Evolutionary conservation across 2,888 invertebrate genomes (phyloP), one percentile per base, ranked within the genome.

Genomic region (Latrodectus elegans): DNA sequence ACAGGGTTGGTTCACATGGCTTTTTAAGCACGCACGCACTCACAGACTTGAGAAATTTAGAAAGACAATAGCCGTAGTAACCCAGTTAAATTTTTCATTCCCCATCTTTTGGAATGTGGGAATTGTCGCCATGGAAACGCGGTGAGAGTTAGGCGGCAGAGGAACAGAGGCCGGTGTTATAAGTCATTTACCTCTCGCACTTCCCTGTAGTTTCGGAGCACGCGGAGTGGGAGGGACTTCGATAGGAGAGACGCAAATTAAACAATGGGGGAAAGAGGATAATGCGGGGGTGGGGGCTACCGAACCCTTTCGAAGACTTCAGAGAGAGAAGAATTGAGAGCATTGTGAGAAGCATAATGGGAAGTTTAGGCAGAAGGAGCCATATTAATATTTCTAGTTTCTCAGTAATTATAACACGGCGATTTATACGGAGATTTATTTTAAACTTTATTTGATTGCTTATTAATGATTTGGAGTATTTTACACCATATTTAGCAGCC

Each of bases 171-270:
- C 38, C 60, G 52, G 64, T 64, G 77, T 75, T 76, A 76, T 83
- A 84, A 84, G 84, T 77, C 84, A 84, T 84, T 84, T 77, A 84
- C 77, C 84, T 84, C 53, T 65, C 49, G 12, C 77, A 38, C 77
- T 15, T 38, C 38, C 38, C 53, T 14, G 60, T 52, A 60, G 65
- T 80, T 80, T 72, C 64, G 15, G 22, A 72, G 60, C 10, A 71
- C 71, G 51, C 15, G 8, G 22, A 53, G 17, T 55, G 12, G n/a
- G 17, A 51, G 73, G n/a, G 17, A 8, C 10, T 51, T 17, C 49
- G 15, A 70, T 60, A 52, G 64, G 10, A 11, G 26, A 49, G 53
- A 49, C 14, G 51, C 71, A 51, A 71, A 51, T 71, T 71, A 60
- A 17, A 60, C 26, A 60, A 60, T 38, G 26, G 38, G 73, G 26